Base-by-base conservation (phyloP, 2,113 vertebrate species). In the Melanostigma gelatinosum region DNA sequence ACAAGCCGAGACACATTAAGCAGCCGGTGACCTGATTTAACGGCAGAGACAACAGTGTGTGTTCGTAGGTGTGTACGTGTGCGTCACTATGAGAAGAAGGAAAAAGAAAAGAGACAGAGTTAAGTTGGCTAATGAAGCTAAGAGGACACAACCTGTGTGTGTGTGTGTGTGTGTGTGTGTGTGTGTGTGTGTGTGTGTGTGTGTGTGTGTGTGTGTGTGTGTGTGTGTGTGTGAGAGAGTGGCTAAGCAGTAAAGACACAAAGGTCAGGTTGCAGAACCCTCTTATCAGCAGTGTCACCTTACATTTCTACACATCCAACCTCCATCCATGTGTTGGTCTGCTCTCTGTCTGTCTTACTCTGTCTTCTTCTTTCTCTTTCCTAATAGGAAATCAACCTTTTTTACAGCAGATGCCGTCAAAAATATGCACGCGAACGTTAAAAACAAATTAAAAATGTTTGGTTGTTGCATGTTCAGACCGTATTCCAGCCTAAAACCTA, bases 101-200 rank as follows among this genome's bases (percentile, higher is more conserved):
- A 57, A 65, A 66, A 54, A 65, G 29, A 73, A 62, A 9, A 68
- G 36, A 69, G 3, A 36, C 18, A 75, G 48, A 42, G 24, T 68
- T 57, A 72, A 76, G 55, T 77, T 44, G 42, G 61, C 34, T 85
- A 76, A 89, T 84, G 72, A 82, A 74, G 62, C 72, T 73, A 73
- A 73, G 27, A 34, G 76, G 87, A 80, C 62, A 65, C 27, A 10
- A 61, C 57, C 60, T 63, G 7, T 62, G 50, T 24, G 24, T 55
- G 27, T 54, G 40, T 27, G n/a, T 44, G 10, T 2, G 16, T 12
- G 34, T 32, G n/a, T 42, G 36, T 32, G 32, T 36, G 60, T 36
- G 27, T 16, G 36, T 46, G 27, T n/a, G 57, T 38, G 40, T 46
- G 27, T 32, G 32, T 32, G 32, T 32, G 32, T 32, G 32, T 55